A percentile compares a stretch with the other conserved stretches of the same genome.
Evolutionary conservation across 2,888 invertebrate species (phyloP).

Genomic region (Gastracanthus pulcherrimus): DNA sequence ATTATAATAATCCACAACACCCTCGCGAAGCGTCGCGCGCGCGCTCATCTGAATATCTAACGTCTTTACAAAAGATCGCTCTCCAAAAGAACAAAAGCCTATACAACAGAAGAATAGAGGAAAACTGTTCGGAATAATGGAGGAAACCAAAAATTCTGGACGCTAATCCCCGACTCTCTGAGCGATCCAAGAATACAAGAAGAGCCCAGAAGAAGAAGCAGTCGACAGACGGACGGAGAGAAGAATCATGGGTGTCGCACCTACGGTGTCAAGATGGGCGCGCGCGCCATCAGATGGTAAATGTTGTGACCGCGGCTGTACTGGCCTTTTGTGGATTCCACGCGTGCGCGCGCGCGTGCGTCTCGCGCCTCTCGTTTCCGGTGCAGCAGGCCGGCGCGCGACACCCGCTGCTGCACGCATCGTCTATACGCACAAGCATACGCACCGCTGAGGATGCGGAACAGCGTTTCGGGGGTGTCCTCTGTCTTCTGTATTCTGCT

Average conservation of each 20-base stretch:
- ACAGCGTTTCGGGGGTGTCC: neutral
- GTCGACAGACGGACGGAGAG: neutral
- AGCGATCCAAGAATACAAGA: neutral
- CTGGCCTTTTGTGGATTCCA: conserved; percentile 14
- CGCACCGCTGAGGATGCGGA: neutral
- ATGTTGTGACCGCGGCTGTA: no score
- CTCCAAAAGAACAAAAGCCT: neutral
- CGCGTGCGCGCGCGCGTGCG: neutral
- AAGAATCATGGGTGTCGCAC: neutral
- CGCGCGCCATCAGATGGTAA: neutral
- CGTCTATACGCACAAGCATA: no score
- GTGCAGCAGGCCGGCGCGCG: neutral
- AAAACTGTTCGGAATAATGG: neutral
- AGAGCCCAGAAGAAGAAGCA: neutral
- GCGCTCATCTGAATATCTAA: neutral
- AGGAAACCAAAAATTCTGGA: neutral
- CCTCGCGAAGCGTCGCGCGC: neutral
- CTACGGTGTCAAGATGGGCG: neutral
- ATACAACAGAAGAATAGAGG: neutral
- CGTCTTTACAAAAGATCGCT: no score
- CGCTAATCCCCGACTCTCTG: neutral
- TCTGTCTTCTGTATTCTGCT: neutral
- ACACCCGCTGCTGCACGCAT: neutral
- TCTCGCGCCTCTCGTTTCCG: no score
- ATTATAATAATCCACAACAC: neutral